Evolutionary conservation across 2,888 invertebrate species (phyloP).

Genomic region (Tuta absoluta): DNA sequence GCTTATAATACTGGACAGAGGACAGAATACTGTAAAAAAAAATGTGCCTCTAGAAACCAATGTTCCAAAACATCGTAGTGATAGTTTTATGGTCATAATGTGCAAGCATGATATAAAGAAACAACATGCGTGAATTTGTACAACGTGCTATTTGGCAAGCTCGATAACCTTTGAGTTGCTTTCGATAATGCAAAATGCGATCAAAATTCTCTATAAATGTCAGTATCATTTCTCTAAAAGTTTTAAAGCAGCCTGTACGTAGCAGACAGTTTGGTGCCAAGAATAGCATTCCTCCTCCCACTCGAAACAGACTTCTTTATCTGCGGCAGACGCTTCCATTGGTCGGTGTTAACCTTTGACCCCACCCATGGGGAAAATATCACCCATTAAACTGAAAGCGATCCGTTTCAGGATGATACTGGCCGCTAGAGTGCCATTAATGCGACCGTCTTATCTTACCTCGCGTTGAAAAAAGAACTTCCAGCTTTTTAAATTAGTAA

Average conservation of each 20-base stretch:
- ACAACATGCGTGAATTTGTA: too few species aligned
- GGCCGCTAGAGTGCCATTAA: conserved; percentile 53
- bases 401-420: conserved; percentile 69
- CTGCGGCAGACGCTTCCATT: conserved; percentile 59
- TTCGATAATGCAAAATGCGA: too few species aligned
- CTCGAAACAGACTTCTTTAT: conserved; percentile 55
- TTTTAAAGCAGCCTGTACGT: conserved; percentile 45
- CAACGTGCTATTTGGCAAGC: too few species aligned
- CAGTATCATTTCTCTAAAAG: conserved; percentile 14
- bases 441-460: conserved; percentile 63
- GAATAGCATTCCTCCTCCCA: conserved; percentile 70
- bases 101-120: too few species aligned
- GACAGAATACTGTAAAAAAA: too few species aligned
- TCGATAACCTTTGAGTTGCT: too few species aligned
- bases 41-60: too few species aligned
- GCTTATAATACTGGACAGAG: too few species aligned
- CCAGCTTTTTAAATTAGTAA: conserved; percentile 32
- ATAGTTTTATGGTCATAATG: too few species aligned
- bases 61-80: too few species aligned
- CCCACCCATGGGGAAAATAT: conserved; percentile 78
- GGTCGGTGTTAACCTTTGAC: conserved; percentile 73
- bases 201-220: neutral
- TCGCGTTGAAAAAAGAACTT: conserved; percentile 42
- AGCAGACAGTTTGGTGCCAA: conserved; percentile 54
- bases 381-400: conserved; percentile 74